phyloP scores from a whole-genome alignment of 2,113 vertebrate genomes.

The Brachyhypopomus gauderio region DNA sequence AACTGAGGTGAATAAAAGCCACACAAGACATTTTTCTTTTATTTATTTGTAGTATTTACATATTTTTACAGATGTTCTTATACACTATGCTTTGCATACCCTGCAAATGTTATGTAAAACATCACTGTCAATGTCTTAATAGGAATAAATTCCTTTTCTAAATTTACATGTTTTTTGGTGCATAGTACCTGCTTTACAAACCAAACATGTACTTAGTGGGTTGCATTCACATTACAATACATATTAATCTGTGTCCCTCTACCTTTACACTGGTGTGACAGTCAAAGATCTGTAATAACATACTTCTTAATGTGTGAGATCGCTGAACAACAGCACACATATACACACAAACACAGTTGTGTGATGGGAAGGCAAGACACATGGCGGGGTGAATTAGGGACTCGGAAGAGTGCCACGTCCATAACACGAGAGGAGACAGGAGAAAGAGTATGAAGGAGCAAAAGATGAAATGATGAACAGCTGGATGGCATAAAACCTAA shows the following conservation, averaged over 20 bases:
- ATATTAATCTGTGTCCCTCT: too few relatives aligned
- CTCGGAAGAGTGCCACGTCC: slow-evolving; percentile 62
- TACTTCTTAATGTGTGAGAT: neutral
- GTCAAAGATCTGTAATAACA: neutral
- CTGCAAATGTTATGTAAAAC: too few relatives aligned
- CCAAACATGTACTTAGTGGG: too few relatives aligned
- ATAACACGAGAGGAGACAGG: slow-evolving; percentile 49
- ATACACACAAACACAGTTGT: neutral
- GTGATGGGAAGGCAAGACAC: slow-evolving; percentile 44
- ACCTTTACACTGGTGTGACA: too few relatives aligned
- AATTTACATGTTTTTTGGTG: too few relatives aligned
- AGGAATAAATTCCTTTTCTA: too few relatives aligned
- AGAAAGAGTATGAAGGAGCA: slow-evolving; percentile 47
- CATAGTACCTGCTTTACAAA: too few relatives aligned
- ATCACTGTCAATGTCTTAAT: too few relatives aligned
- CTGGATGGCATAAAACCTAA: slow-evolving; percentile 10
- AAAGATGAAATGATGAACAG: neutral
- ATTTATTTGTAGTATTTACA: neutral
- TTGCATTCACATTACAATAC: too few relatives aligned
- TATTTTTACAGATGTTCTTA: neutral
- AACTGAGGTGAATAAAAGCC: too few relatives aligned
- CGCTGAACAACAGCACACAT: slow-evolving; percentile 1
- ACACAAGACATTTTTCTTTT: too few relatives aligned
- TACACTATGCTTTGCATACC: neutral
- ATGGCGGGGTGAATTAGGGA: slow-evolving; percentile 64